Percentiles rank a stretch among this genome's conserved stretches.
Conservation (phyloP, 1,140 invertebrate species). For the Spodoptera frugiperda region DNA sequence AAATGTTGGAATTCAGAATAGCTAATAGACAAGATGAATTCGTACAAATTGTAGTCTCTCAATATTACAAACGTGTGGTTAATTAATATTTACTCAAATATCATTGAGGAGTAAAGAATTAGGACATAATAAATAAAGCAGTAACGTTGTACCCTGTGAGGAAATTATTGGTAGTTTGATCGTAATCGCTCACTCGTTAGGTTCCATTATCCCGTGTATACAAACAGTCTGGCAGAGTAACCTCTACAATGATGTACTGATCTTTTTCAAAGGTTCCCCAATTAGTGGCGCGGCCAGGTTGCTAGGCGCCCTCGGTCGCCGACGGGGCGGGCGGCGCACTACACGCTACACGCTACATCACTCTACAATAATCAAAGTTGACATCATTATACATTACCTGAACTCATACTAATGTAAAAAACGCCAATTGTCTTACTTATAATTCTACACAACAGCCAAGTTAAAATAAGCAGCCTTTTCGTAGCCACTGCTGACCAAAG, state of each 20-base stretch:
- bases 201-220: slow-evolving; percentile 28
- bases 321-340: not conserved
- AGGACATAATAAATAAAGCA: slow-evolving; percentile 5
- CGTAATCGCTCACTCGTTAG: slow-evolving; percentile 25
- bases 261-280: slow-evolving; percentile 12
- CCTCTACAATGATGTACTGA: slow-evolving; percentile 19
- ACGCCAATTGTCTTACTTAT: too few relatives aligned
- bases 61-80: not conserved
- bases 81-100: not conserved
- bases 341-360: too few relatives aligned
- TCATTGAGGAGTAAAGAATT: not conserved
- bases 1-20: too few relatives aligned
- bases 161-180: slow-evolving; percentile 24
- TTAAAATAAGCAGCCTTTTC: too few relatives aligned
- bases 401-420: too few relatives aligned
- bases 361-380: too few relatives aligned
- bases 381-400: too few relatives aligned
- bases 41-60: not conserved
- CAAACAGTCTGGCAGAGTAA: slow-evolving; percentile 32
- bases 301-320: slow-evolving; percentile 12
- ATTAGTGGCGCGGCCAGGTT: slow-evolving; percentile 23
- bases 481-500: too few relatives aligned
- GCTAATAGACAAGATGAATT: too few relatives aligned
- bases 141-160: not conserved
- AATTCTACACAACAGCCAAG: too few relatives aligned